phyloP scores from a whole-genome alignment of 2,113 vertebrate species.

The Stigmatopora argus region DNA sequence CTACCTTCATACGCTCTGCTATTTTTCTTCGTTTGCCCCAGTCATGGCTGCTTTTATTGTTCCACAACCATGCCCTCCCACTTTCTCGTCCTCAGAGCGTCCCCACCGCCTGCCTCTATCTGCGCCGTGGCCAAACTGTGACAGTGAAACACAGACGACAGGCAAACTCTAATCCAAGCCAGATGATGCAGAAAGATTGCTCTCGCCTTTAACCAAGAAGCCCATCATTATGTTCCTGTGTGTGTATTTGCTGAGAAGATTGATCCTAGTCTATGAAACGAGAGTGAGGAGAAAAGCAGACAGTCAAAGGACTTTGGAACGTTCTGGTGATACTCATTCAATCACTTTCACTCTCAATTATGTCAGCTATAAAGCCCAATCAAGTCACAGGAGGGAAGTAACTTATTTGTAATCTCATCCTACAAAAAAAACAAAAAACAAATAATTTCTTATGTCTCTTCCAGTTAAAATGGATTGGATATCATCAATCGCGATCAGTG shows the following conservation, averaged over 20 bases:
- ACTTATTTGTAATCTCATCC: no score
- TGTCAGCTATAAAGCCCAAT: no score
- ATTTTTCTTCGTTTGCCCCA: constrained; percentile 8
- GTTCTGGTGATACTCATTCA: no score
- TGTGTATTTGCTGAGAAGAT: background rate
- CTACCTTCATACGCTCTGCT: background rate
- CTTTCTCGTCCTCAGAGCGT: background rate
- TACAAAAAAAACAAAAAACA: no score
- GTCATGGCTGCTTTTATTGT: constrained; percentile 33
- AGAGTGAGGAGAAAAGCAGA: no score
- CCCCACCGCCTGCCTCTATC: constrained; percentile 38
- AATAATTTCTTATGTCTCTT: no score
- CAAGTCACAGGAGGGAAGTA: no score
- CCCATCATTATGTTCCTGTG: constrained; percentile 29
- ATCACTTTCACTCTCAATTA: no score
- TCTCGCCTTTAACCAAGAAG: constrained; percentile 54
- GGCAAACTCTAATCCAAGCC: constrained; percentile 61
- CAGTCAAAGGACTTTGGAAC: no score
- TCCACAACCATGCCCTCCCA: constrained; percentile 4
- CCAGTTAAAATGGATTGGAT: no score
- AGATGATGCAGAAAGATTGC: constrained; percentile 66
- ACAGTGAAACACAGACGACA: constrained; percentile 41
- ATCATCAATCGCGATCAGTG: no score
- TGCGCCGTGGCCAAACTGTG: constrained; percentile 45
- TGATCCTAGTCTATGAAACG: background rate